Evolutionary conservation across 2,113 vertebrate species (phyloP), one percentile per base, ranked within the genome.

Genomic region (Phalacrocorax carbo): DNA sequence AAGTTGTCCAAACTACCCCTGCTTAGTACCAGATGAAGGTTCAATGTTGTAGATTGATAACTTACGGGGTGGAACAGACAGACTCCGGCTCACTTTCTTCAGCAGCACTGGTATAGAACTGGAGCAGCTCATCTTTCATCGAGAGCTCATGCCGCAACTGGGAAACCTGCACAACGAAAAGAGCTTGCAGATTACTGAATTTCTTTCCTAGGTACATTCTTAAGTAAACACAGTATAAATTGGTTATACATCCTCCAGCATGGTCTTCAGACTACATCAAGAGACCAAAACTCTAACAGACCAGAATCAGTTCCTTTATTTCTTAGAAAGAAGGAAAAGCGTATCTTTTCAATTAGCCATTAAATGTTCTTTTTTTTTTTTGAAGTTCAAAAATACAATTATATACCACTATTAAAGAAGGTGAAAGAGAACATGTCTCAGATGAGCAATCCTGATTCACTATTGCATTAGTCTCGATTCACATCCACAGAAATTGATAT

Each of bases 71-170:
- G 48, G 99, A 98, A 94, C 98, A 99, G 84, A 98, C 46, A 0
- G 99, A 99, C 80, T 99, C 99, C 0, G 99, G 99, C 71, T 99
- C 99, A 1, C 99, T 99, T 88, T 99, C 99, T 84, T 99, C 99
- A 0, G 99, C 99, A 26, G 99, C 99, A 3, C 97, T 99, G 86
- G 99, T 99, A 61, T 99, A 99, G 96, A 99, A 99, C 97, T 99
- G 99, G 15, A 99, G 98, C 83, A 99, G 98, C 60, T 99, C 99
- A 97, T 99, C 99, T 91, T 99, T 99, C 99, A 99, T 99, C 81
- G 99, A 99, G 51, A 99, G 97, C 87, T 99, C 99, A 82, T 99
- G 99, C 52, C 99, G 98, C 91, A 99, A 88, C 97, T 99, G 99
- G 90, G 99, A 99, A 26, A 99, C 99, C 99, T 99, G 96, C 36